A percentile compares a stretch with the other conserved stretches of the same genome.
Evolutionary conservation across 2,113 vertebrate genomes (phyloP).

Genomic region (Hyla sarda): DNA sequence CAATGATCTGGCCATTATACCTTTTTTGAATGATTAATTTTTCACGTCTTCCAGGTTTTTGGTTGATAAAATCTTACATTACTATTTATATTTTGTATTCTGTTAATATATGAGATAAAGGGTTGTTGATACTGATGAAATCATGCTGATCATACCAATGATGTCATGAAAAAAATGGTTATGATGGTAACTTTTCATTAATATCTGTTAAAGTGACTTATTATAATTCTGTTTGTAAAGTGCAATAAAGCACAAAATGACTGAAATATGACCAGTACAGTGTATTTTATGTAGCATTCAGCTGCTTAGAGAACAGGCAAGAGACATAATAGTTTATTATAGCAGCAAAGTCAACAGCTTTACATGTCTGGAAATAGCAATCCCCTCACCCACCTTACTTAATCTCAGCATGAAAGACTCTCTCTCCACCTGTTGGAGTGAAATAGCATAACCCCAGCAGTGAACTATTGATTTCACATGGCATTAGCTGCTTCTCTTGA

Average conservation of each 20-base stretch:
- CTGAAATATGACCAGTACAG: slow-evolving; percentile 14
- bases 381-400: slow-evolving; percentile 48
- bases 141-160: too few relatives aligned
- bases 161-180: not conserved
- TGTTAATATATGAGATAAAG: not conserved
- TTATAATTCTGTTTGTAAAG: not conserved
- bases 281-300: slow-evolving; percentile 24
- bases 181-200: not conserved
- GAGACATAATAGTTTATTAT: slow-evolving; percentile 56
- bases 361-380: slow-evolving; percentile 54
- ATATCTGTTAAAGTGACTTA: not conserved
- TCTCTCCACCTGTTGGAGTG: slow-evolving; percentile 51
- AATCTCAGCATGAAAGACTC: slow-evolving; percentile 53
- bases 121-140: too few relatives aligned
- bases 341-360: slow-evolving; percentile 57
- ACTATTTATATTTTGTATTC: too few relatives aligned
- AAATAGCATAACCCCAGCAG: slow-evolving; percentile 51
- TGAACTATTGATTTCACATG: slow-evolving; percentile 47
- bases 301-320: slow-evolving; percentile 37
- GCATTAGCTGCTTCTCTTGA: slow-evolving; percentile 49
- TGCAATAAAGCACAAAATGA: not conserved
- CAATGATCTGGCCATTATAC: too few relatives aligned
- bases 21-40: too few relatives aligned
- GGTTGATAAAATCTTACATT: too few relatives aligned
- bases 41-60: too few relatives aligned